Percentiles rank a stretch among this genome's conserved stretches.
Conservation (phyloP, 2,888 invertebrate species). For the Oasisia sp. region DNA sequence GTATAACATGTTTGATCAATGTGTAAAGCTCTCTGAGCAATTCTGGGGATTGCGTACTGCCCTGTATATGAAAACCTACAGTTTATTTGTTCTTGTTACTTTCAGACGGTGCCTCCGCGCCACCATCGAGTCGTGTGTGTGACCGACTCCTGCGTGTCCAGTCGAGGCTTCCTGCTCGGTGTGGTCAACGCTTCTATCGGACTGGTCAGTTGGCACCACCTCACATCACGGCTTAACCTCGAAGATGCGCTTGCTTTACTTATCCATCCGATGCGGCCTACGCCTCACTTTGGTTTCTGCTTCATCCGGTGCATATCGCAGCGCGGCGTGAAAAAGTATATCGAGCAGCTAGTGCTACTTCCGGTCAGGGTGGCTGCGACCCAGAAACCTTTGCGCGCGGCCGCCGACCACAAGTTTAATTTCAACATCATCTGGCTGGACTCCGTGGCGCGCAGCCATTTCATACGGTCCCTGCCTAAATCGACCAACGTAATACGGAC, state of each 20-base stretch:
- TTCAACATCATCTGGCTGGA: constrained; percentile 53
- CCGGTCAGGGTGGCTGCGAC: constrained; percentile 22
- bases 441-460: constrained; percentile 54
- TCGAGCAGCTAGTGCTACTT: constrained; percentile 31
- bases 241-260: background rate
- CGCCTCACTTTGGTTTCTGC: constrained; percentile 38
- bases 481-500: constrained; percentile 37
- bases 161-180: background rate
- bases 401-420: constrained; percentile 40
- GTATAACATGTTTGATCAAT: no score
- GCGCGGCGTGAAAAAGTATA: background rate
- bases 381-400: background rate
- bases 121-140: background rate
- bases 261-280: background rate
- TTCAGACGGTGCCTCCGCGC: background rate
- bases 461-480: constrained; percentile 49
- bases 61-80: no score
- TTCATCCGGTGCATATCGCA: constrained; percentile 35
- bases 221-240: background rate
- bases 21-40: no score
- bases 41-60: no score
- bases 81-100: no score
- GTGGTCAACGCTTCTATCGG: background rate
- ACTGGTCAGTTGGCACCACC: background rate
- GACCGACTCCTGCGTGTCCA: background rate